Base-by-base conservation (phyloP, 2,113 vertebrate species). In the Tupaia chinensis region DNA sequence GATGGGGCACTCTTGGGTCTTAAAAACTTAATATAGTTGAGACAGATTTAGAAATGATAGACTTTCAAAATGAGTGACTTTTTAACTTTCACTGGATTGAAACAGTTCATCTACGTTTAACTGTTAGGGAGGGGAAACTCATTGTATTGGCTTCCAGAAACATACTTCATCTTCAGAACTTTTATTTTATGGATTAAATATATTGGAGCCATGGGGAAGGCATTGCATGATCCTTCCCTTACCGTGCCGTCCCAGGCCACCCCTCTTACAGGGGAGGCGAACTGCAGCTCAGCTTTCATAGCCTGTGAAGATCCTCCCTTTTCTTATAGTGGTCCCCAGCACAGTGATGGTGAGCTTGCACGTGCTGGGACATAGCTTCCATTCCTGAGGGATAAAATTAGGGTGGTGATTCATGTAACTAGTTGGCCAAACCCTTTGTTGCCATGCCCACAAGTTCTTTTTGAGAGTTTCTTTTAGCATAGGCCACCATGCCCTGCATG, bases 311-410 rank as follows among this genome's bases (percentile, higher is more conserved):
- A 80, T 44, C 68, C 44, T 81, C 29, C 76, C 3, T 86, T 83
- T 95, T 74, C 78, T 93, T 83, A 60, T 56, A 73, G 44, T 89
- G 84, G 91, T 95, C 87, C 81, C 90, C 73, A 58, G 23, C 27
- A 54, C 25, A 68, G 56, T n/a, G 89, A 54, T 70, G 66, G n/a
- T 72, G 74, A 96, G 68, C 66, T 91, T 84, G 84, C 92, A 87
- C 95, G 83, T 92, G 78, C 32, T 93, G 22, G 74, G 77, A 58
- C 95, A 95, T 95, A 94, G 83, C 95, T 96, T 91, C 87, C 93
- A 95, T 96, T 97, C 91, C 94, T 97, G 22, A 72, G 32, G 83
- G 94, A 83, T 96, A 98, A 98, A 98, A 97, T 97, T 97, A 97
- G 96, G 90, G 44, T 76, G 85, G 84, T 98, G 97, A 97, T 89